Conservation (phyloP, 2,888 invertebrate species). For the Beris morrisii region DNA sequence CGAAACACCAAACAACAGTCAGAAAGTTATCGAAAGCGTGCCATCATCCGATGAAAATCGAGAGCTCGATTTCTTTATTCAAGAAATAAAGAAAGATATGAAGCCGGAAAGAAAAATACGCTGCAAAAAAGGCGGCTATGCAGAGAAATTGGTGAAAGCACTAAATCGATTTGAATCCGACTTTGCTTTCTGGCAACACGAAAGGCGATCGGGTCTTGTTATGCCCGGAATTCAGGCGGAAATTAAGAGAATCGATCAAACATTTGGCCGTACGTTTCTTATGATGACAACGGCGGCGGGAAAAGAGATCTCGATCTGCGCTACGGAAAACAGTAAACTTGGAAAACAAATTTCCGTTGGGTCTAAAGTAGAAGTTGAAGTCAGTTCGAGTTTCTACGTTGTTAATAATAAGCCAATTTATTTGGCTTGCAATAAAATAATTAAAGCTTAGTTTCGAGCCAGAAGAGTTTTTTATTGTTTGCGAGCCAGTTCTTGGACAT, state of each 20-base stretch:
- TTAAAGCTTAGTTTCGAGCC: neutral
- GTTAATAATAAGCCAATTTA: constrained; percentile 4
- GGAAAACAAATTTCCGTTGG: neutral
- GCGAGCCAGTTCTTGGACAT: constrained; percentile 56
- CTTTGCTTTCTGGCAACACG: constrained; percentile 26
- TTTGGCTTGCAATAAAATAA: constrained; percentile 24
- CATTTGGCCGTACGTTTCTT: constrained; percentile 4
- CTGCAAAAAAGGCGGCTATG: constrained; percentile 21
- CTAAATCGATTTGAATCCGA: constrained; percentile 14
- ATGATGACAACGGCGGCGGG: neutral
- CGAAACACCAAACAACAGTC: too few species aligned
- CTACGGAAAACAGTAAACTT: constrained; percentile 13
- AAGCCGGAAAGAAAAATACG: neutral
- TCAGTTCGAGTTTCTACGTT: constrained; percentile 2
- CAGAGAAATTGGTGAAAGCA: neutral
- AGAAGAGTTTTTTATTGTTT: too few species aligned
- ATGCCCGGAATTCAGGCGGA: neutral
- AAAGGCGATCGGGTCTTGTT: constrained; percentile 3
- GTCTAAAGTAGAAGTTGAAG: constrained; percentile 2
- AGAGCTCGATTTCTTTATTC: neutral
- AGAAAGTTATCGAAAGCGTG: too few species aligned
- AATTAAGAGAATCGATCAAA: neutral
- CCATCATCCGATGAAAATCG: neutral
- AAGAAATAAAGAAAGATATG: neutral
- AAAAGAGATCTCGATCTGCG: constrained; percentile 3